These are phyloP conservation scores for Brenthis ino DNA, from an alignment of 2,888 invertebrate genomes.

Conservation along the genomic window DNA sequence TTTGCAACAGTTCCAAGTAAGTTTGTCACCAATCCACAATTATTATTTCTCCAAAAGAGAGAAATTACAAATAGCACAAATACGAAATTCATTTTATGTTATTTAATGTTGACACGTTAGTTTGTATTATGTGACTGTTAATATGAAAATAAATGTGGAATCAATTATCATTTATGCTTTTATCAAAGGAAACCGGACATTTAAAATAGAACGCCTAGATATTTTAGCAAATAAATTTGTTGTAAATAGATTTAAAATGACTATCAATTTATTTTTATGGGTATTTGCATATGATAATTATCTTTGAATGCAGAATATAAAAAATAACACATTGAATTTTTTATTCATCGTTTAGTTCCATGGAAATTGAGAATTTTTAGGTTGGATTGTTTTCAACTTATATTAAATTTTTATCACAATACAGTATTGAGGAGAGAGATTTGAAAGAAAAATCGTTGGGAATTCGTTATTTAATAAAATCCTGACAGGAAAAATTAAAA, in stretches of 20 bases:
- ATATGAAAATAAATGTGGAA: background rate
- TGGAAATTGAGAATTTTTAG: no score
- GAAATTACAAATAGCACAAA: background rate
- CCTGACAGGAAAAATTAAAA: no score
- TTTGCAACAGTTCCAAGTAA: background rate
- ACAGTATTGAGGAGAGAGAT: no score
- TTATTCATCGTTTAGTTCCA: no score
- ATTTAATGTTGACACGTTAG: background rate
- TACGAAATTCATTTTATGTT: constrained; percentile 8
- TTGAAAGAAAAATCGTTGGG: no score
- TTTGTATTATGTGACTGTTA: background rate
- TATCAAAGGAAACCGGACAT: constrained; percentile 4
- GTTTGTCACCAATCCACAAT: constrained; percentile 5
- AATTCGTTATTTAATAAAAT: no score
- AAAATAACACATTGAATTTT: no score
- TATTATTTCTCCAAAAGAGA: background rate
- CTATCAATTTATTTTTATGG: background rate
- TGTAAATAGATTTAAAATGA: background rate
- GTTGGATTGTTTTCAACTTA: no score
- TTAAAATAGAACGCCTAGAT: background rate
- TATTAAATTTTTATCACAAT: no score
- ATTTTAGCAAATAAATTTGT: background rate
- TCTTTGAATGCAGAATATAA: no score
- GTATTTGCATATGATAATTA: no score
- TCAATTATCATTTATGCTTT: constrained; percentile 1